Conservation (phyloP, 2,888 invertebrate genomes). For the Cancer borealis region DNA sequence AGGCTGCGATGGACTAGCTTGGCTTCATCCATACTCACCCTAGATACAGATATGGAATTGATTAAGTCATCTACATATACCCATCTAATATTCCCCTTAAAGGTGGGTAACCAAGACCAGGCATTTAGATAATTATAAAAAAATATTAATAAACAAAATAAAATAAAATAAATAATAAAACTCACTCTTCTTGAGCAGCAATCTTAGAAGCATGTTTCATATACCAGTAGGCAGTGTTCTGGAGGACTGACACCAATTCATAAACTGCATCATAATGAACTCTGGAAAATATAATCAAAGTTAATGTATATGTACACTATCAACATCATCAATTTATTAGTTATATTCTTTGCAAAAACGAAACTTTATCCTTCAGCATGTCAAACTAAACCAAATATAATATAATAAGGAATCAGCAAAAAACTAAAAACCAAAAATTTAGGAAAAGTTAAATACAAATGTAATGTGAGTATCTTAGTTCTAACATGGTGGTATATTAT, state of each 20-base stretch:
- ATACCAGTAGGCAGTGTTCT: conserved; percentile 84
- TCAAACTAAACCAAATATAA: background rate
- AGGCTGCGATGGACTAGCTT: conserved; percentile 84
- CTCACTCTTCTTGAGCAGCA: conserved; percentile 83
- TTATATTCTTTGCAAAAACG: too few relatives aligned
- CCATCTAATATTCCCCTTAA: too few relatives aligned
- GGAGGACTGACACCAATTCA: conserved; percentile 83
- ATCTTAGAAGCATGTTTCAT: conserved; percentile 85
- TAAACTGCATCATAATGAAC: conserved; percentile 83
- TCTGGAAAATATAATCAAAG: conserved; percentile 78
- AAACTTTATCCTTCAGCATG: too few relatives aligned
- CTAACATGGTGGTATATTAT: too few relatives aligned
- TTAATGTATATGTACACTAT: background rate
- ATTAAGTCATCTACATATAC: background rate
- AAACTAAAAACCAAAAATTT: too few relatives aligned
- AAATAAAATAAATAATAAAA: conserved; percentile 60
- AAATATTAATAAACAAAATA: background rate
- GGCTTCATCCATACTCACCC: conserved; percentile 83
- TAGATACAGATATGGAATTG: background rate
- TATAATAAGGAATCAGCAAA: background rate
- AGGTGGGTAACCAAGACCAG: too few relatives aligned
- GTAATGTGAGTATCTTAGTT: too few relatives aligned
- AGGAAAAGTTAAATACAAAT: too few relatives aligned
- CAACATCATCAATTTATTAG: background rate
- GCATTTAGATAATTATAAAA: background rate